A percentile compares a stretch with the other conserved stretches of the same genome.
Evolutionary conservation across 2,888 invertebrate species (phyloP).

Genomic region (Barypeithes pellucidus): DNA sequence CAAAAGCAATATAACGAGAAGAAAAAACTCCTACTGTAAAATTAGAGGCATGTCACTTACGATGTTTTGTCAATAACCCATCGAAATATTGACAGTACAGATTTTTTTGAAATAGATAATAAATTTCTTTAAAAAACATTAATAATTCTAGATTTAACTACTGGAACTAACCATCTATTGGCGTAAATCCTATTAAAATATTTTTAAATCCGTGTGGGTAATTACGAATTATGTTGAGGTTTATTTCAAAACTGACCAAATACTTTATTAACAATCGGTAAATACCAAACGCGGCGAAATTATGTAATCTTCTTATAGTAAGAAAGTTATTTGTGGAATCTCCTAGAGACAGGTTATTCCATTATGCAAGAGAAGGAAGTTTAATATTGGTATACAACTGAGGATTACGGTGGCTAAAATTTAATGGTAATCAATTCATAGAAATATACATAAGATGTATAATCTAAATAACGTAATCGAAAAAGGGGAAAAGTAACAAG

Average conservation of each 20-base stretch:
- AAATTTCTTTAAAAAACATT: too few species aligned
- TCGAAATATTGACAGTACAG: too few species aligned
- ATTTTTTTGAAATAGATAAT: too few species aligned
- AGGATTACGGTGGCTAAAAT: conserved; percentile 6
- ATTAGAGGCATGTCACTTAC: too few species aligned
- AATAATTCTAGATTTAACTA: too few species aligned
- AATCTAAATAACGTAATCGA: neutral
- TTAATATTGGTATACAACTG: neutral
- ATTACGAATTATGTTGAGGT: neutral
- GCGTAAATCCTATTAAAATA: too few species aligned
- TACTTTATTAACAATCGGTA: neutral
- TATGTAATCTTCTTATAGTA: conserved; percentile 10
- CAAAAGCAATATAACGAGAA: too few species aligned
- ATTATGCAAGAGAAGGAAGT: conserved; percentile 14
- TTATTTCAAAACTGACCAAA: neutral
- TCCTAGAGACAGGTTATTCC: neutral
- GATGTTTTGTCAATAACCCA: too few species aligned
- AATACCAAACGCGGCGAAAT: neutral
- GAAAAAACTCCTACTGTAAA: too few species aligned
- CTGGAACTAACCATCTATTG: too few species aligned
- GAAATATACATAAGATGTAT: neutral
- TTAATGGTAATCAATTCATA: neutral
- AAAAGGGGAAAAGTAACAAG: neutral
- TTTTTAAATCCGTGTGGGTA: too few species aligned
- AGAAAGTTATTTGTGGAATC: conserved; percentile 22